phyloP scores from a whole-genome alignment of 2,888 invertebrate genomes.

The Lottia scabra region DNA sequence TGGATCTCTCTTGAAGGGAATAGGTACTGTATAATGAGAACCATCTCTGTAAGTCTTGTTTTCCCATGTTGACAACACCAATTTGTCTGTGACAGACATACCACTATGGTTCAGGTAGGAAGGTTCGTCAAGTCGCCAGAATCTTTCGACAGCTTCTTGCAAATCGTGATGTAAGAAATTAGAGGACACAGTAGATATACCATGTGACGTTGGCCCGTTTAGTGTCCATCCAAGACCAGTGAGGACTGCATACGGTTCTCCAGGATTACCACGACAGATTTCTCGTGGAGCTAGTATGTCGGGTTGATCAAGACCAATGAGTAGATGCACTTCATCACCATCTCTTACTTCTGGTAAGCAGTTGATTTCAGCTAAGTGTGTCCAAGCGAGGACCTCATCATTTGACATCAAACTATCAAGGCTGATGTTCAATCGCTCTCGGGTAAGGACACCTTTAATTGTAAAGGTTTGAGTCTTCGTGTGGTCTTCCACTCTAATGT shows the following conservation, averaged over 20 bases:
- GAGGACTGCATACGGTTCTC: constrained; percentile 20
- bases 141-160: constrained; percentile 84
- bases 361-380: not conserved
- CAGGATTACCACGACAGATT: not conserved
- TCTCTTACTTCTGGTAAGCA: not conserved
- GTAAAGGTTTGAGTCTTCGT: too few species aligned
- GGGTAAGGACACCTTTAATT: too few species aligned
- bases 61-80: constrained; percentile 12
- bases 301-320: constrained; percentile 9
- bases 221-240: constrained; percentile 24
- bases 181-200: too few species aligned
- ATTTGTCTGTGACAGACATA: constrained; percentile 79
- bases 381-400: not conserved
- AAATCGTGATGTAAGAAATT: constrained; percentile 72
- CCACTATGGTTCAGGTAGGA: too few species aligned
- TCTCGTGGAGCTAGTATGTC: not conserved
- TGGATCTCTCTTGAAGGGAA: constrained; percentile 18
- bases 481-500: too few species aligned
- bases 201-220: constrained; percentile 21
- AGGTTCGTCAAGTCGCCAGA: constrained; percentile 65
- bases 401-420: too few species aligned
- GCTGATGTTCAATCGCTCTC: too few species aligned
- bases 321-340: not conserved
- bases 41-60: not conserved
- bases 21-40: constrained; percentile 19